Evolutionary conservation across 30 jellyfish, hydroid and myxozoan species (phyloP), one percentile per base, ranked within the genome.

Genomic region (Cassiopea xamachana): DNA sequence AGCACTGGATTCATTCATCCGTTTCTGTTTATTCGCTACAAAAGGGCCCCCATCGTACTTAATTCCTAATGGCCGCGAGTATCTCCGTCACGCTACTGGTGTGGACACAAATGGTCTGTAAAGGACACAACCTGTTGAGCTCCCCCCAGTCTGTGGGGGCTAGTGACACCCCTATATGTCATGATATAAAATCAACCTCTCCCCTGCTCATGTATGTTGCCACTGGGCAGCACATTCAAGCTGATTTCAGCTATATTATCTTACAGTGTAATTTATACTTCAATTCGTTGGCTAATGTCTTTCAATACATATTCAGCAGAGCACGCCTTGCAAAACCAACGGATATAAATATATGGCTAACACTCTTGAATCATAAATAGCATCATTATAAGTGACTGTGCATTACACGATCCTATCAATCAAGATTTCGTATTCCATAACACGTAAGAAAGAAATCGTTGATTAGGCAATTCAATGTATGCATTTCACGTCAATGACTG

Each of bases 271-370:
- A 71, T 2, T 43, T 2, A 71, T 10, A 71, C 80, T 16, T 71
- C 55, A 2, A 1, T 71, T 4, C 6, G 27, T 71, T 1, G 19
- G 16, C 6, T 43, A 51, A 8, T 18, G 80, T 71, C 80, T 43
- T 19, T 71, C 80, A 43, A 27, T 43, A 71, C 55, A 39, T 43
- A 71, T 71, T 71, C 80, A 71, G 7, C 12, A 71, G 80, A 71
- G 80, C 80, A 71, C 80, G 80, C 80, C 80, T 71, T 55, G 1
- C 10, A 71, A 71, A 19, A 51, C 80, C 80, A 71, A 9, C 2
- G 39, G 39, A 27, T 16, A 71, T 19, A 16, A 71, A 17, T 19
- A 12, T n/a, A 71, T 71, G 80, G 80, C 27, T 71, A 71, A 71
- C 80, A 67, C 76, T 13, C 46, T 67, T 14, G 19, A 67, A 10